Base-by-base conservation (phyloP, 2,113 vertebrate species). In the Phaethornis superciliosus region DNA sequence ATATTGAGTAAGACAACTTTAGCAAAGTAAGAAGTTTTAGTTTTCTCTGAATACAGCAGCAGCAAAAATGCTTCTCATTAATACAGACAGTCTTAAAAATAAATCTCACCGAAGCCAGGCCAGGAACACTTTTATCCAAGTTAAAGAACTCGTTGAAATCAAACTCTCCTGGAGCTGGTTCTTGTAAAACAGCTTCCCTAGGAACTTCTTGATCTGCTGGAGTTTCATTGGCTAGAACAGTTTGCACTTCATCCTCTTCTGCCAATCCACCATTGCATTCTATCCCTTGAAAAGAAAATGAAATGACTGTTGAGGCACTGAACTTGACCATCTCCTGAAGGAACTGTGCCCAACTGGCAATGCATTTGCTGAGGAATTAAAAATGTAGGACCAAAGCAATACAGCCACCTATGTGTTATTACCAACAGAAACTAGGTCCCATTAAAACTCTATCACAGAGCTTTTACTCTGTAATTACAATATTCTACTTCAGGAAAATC, bases 61-160 rank as follows among this genome's bases (percentile, higher is more conserved):
- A 82, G 23, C 52, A 72, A 76, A 90, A 88, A 42, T 9, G 27
- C 74, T 85, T 79, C 49, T 69, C 70, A 83, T 35, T 7, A 96
- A 68, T 64, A 71, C 4, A 65, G 44, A 21, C 63, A 22, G 46
- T 42, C 35, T 42, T 64, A 51, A 55, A 80, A 33, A 64, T 12
- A n/a, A 81, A 93, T 98, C 99, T 99, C 98, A 99, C 99, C 97
- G 99, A 99, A 89, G 99, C 99, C 98, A 99, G 96, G 64, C 98
- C 98, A 82, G 99, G 99, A 97, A 99, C 99, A 14, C 98, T 99
- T 97, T 99, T 99, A 96, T 99, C 99, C 97, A 99, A 97, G 97
- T 99, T 99, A 97, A 99, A 99, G 97, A 99, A 99, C 88, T 99
- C 99, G 93, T 99, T 99, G 97, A 99, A 99, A 97, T 99, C 99